Evolutionary conservation across 2,888 invertebrate genomes (phyloP), one percentile per base, ranked within the genome.

Genomic region (Drosophila monieri): DNA sequence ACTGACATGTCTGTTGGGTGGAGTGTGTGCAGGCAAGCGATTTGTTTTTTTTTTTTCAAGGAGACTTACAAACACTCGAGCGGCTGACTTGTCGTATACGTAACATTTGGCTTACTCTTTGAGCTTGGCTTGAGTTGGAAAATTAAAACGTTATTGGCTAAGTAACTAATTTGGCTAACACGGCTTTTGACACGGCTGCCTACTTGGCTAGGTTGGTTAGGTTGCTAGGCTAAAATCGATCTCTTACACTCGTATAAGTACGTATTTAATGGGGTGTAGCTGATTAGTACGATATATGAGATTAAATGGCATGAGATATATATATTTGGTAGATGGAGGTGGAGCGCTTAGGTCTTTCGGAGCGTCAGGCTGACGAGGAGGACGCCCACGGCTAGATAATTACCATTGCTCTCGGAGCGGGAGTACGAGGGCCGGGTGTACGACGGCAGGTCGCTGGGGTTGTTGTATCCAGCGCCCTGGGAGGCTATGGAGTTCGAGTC

Each of bases 381-480:
- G 59, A 90, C 90, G 80, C 90, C 90, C 69, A 90, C 88, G 43
- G 90, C 90, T 71, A 90, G 81, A 90, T 90, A 90, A 90, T 90
- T 90, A 90, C 90, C 90, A 80, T 90, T 90, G 90, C 89, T 90
- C 87, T 90, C 91, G 85, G 90, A 90, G 55, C 91, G 90, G 55
- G 90, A 88, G 76, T 90, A 90, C 52, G 89, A 89, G 73, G 90
- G 90, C 47, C 90, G 84, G 30, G 90, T 90, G 49, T 90, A 90
- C 41, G 90, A 88, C 56, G 90, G 85, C 77, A 91, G 73, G 35
- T 91, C 91, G 49, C 81, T 83, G 59, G 86, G 71, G 62, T 90
- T 89, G 62, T 83, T 90, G 58, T 84, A 86, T 23, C 80, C 90
- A 15, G 64, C 66, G 21, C 64, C 73, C 73, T 91, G 90, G 18